Percentiles rank a stretch among this genome's conserved stretches.
These are phyloP conservation scores for Drosophila tani DNA, from an alignment of 1,140 invertebrate genomes.

Conservation along the genomic window DNA sequence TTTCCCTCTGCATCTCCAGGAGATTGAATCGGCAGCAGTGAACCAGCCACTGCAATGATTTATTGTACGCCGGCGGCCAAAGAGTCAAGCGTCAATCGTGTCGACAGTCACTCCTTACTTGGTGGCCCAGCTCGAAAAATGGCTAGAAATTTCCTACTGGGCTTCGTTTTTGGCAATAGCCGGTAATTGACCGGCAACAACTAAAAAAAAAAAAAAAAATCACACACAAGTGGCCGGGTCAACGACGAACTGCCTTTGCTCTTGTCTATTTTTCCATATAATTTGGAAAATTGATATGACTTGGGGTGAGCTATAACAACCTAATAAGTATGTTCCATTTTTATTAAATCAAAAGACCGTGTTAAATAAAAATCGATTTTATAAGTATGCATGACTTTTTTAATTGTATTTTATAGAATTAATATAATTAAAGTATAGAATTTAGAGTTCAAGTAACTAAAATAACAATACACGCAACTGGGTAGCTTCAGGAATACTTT, in stretches of 20 bases:
- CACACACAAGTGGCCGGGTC: constrained; percentile 12
- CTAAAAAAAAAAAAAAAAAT: constrained; percentile 52
- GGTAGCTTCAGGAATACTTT: too few species aligned
- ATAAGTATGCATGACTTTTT: too few species aligned
- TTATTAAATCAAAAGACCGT: neutral
- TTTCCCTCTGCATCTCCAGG: constrained; percentile 1
- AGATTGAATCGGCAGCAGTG: constrained; percentile 33
- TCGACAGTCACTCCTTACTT: constrained; percentile 58
- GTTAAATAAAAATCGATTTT: neutral
- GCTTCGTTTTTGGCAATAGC: constrained; percentile 51
- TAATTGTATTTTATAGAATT: too few species aligned
- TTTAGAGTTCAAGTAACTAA: too few species aligned
- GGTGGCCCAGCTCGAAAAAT: constrained; percentile 48
- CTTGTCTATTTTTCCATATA: constrained; percentile 1
- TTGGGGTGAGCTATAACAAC: neutral
- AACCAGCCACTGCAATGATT: constrained; percentile 55
- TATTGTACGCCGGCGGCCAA: constrained; percentile 63
- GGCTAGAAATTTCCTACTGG: constrained; percentile 66
- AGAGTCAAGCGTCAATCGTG: constrained; percentile 69
- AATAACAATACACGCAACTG: too few species aligned
- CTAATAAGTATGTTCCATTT: neutral
- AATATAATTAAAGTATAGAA: too few species aligned
- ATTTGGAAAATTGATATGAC: constrained; percentile 16
- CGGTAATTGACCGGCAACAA: constrained; percentile 31
- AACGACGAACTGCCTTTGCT: constrained; percentile 16